Base-by-base conservation (phyloP, 2,797 vertebrate species). In the Hoplostethus atlanticus region DNA sequence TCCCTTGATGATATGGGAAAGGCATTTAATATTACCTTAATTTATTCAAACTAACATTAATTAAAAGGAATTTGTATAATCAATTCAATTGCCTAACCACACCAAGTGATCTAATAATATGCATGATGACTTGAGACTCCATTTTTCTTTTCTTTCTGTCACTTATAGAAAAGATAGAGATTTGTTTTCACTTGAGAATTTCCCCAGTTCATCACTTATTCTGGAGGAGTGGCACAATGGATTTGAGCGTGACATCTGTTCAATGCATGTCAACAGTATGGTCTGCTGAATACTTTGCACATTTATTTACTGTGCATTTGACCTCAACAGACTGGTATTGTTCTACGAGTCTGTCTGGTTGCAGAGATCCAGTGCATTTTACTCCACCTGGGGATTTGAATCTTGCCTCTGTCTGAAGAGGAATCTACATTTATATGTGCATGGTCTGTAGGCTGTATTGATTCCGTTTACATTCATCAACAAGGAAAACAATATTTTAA, bases 11-110 rank as follows among this genome's bases (percentile, higher is more conserved):
- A 85, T 89, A 87, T 79, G 30, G 70, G 34, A 87, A 87, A 86
- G 59, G 69, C 78, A 88, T 91, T 94, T 90, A 92, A 90, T 91
- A 92, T 89, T 84, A 81, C 79, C 71, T 83, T 92, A 91, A 93
- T 94, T 78, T 93, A 94, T 93, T 94, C 90, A 91, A 90, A 85
- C 73, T 77, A 84, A 88, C 77, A 76, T 90, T 92, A 92, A 92
- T 94, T 94, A 91, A 92, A 91, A 84, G 70, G 69, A 87, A 91
- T 89, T 83, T 84, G 85, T 89, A 86, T 92, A 91, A 94, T 93
- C 84, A 91, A 89, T 92, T 91, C 76, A 86, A 79, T 90, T 86
- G 91, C 93, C 92, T 91, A 86, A 93, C 88, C 77, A 72, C 79
- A 80, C 80, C 77, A 69, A 84, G 84, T 87, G 77, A 90, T 90